Conservation (phyloP, 2,797 vertebrate species). For the Thaleichthys pacificus region DNA sequence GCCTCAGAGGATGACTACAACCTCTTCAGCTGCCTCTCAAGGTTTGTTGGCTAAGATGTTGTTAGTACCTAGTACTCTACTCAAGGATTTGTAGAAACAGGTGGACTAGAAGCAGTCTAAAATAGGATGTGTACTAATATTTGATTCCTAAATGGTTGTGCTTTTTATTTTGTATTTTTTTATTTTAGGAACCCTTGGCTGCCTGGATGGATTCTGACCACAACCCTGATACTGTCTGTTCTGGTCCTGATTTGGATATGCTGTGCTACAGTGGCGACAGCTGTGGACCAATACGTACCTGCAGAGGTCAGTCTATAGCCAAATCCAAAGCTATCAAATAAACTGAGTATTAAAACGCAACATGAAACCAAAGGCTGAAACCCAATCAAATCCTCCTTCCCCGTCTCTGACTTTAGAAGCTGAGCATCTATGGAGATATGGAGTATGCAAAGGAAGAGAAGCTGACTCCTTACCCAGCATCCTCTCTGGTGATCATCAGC, state of each 20-base stretch:
- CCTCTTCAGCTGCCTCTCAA: conserved; percentile 77
- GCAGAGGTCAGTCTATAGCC: conserved; percentile 79
- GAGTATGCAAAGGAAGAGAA: conserved; percentile 88
- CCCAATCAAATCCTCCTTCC: background rate
- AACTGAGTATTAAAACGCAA: too few species aligned
- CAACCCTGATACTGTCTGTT: conserved; percentile 89
- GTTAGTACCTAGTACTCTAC: background rate
- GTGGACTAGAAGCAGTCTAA: too few species aligned
- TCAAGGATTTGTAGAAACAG: background rate
- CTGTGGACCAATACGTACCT: conserved; percentile 93
- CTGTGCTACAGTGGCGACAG: conserved; percentile 95
- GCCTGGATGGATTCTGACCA: conserved; percentile 93
- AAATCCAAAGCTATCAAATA: background rate
- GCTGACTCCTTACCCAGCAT: conserved; percentile 83
- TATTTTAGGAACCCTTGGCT: conserved; percentile 84
- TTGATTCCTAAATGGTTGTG: background rate
- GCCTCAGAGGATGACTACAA: conserved; percentile 67
- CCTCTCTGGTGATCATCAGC: conserved; percentile 87
- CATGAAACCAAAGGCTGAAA: background rate
- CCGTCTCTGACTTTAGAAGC: background rate
- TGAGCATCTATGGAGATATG: conserved; percentile 93
- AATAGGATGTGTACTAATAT: too few species aligned
- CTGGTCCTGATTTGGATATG: conserved; percentile 98
- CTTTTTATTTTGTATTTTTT: background rate
- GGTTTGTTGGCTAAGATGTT: conserved; percentile 51